These are phyloP conservation scores for Nothoprocta perdicaria DNA, from an alignment of 2,113 vertebrate species.

Conservation along the genomic window DNA sequence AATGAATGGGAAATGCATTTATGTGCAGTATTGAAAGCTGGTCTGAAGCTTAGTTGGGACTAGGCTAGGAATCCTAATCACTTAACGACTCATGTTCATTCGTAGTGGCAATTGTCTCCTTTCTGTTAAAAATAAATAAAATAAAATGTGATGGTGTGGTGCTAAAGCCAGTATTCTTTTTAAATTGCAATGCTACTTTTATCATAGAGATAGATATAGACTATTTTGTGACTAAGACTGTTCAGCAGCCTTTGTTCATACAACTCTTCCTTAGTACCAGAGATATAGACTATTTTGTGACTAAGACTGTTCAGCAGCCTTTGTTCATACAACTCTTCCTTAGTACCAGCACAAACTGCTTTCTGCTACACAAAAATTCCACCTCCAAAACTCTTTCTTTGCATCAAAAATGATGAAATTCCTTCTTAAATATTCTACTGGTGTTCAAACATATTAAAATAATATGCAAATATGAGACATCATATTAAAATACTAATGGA, in stretches of 20 bases:
- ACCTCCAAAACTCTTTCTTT: background rate
- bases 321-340: background rate
- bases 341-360: background rate
- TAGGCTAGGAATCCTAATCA: background rate
- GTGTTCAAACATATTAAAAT: background rate
- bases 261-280: background rate
- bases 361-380: background rate
- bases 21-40: background rate
- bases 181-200: background rate
- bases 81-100: background rate
- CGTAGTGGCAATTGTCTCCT: background rate
- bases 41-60: background rate
- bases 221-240: background rate
- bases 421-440: background rate
- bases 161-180: background rate
- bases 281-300: no score
- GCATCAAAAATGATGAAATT: background rate
- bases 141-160: background rate
- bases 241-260: background rate
- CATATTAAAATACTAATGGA: background rate
- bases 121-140: background rate
- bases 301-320: background rate
- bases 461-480: background rate
- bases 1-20: background rate
- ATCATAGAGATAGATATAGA: background rate